Base-by-base conservation (phyloP, 2,797 vertebrate species). In the Phoeniculus purpureus region DNA sequence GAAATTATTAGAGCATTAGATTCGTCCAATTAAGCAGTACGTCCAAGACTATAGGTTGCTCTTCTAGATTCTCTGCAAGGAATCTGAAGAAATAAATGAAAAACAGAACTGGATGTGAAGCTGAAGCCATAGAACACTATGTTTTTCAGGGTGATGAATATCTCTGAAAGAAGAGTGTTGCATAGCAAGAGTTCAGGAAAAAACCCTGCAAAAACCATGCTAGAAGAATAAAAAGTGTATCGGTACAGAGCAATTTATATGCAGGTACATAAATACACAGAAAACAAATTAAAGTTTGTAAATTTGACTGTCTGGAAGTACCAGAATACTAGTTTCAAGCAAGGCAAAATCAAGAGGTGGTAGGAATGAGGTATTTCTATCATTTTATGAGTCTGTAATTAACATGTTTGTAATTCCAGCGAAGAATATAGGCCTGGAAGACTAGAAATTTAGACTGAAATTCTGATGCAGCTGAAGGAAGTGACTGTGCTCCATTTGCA, bases 301-400 rank as follows among this genome's bases (percentile, higher is more conserved):
- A 85, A 65, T 62, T 18, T 81, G 40, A 50, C 7, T 40, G 13
- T 43, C 32, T 67, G 37, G 12, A 82, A 74, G 40, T n/a, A 89
- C 7, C 15, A 65, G 43, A 74, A 25, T 37, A 80, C 48, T 74
- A 7, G 5, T 55, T 89, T 82, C 32, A 78, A 85, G 48, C 3
- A 68, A 54, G 40, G 51, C 18, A 75, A 85, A 85, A 4, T 3
- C 3, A 89, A 81, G 15, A 27, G 6, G 23, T 4, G 56, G 27
- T 12, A 65, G 26, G 27, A 89, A 45, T 0, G 4, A 71, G 74
- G 4, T 13, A 74, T 52, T 92, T 82, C 6, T 55, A 17, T 52
- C 59, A 13, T n/a, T 89, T 70, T 83, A 26, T 50, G 32, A 82
- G 31, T 27, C 55, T 82, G 52, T 48, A 85, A 89, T 61, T 86